Base-by-base conservation (phyloP, 1,140 invertebrate species). In the Zaprionus taronus region DNA sequence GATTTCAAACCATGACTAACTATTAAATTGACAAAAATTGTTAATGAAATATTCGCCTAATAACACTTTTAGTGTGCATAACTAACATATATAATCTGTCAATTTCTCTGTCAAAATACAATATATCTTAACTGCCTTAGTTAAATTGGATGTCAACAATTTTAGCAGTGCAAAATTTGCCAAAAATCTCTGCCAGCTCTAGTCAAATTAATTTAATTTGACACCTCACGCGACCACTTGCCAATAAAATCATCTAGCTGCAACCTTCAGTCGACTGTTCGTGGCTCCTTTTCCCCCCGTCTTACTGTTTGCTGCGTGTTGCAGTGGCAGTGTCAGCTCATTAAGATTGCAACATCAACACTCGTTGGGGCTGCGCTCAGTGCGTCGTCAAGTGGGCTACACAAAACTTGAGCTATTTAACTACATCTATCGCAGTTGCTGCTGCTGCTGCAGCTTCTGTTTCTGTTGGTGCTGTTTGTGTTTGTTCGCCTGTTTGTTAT, bases 321-420 rank as follows among this genome's bases (percentile, higher is more conserved):
- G 34, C 17, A 53, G 62, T 22, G 34, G 7, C 15, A 77, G 58
- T 74, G 34, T 7, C 20, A 77, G 58, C 77, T 89, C 83, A 89
- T 87, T 87, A 87, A 81, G 84, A 77, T 73, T 70, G 63, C 77
- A 80, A 65, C 65, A 73, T 74, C 77, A 86, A 83, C 77, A 83
- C 83, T 80, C 68, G 64, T 36, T 68, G 31, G 26, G 36, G 51
- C 17, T 60, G 77, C 58, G 72, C 66, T 58, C 51, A 49, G 34
- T 70, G 79, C 71, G n/a, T 57, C 69, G 83, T 62, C 58, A 64
- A 86, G 83, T 69, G 66, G 62, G 74, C 80, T 83, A 74, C 56
- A 72, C 41, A 79, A 79, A 71, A 83, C 83, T 87, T 81, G 71
- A 89, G 84, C 81, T 81, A 84, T 89, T 87, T 87, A 87, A 84